Base-by-base conservation (phyloP, 2,888 invertebrate genomes). In the Sialis fuliginosa region DNA sequence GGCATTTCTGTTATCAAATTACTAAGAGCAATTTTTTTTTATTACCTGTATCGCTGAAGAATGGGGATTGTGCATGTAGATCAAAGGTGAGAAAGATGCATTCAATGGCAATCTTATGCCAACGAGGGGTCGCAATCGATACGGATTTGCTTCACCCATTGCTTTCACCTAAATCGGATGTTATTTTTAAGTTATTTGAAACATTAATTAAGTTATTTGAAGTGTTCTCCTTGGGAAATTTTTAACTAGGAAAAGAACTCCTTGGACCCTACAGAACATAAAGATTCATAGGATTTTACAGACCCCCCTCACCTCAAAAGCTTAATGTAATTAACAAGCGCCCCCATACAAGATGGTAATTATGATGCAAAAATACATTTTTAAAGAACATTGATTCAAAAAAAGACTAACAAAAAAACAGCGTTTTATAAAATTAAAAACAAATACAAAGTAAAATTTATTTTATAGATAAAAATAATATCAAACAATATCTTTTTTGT, bases 31-130 rank as follows among this genome's bases (percentile, higher is more conserved):
- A 44, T 46, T 50, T 44, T 46, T n/a, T 46, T 46, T n/a, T 47
- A 55, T 61, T 65, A 89, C 87, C 77, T 92, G 90, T 64, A 95
- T 73, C 49, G 87, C 75, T 57, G 79, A 76, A 56, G 79, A 74
- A 63, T 91, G 87, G 54, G 97, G 97, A 76, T 98, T 98, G 71
- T 93, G 86, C 72, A 98, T 77, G 57, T 83, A 79, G 61, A 97
- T 87, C 61, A 87, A 72, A 50, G 92, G 88, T 58, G 86, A 79
- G 60, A 91, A 83, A 52, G 86, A 84, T 55, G 89, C 86, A 71
- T 97, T 95, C 59, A 86, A 71, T 51, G 97, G 96, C 61, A 95
- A 79, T 62, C 84, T 82, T 53, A 92, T 81, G 51, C 89, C 91
- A 51, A 92, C 77, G 61, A 95, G 77, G 47, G 97, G 93, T 65